Evolutionary conservation across 2,888 invertebrate species (phyloP).

Genomic region (Parnassius mnemosyne): DNA sequence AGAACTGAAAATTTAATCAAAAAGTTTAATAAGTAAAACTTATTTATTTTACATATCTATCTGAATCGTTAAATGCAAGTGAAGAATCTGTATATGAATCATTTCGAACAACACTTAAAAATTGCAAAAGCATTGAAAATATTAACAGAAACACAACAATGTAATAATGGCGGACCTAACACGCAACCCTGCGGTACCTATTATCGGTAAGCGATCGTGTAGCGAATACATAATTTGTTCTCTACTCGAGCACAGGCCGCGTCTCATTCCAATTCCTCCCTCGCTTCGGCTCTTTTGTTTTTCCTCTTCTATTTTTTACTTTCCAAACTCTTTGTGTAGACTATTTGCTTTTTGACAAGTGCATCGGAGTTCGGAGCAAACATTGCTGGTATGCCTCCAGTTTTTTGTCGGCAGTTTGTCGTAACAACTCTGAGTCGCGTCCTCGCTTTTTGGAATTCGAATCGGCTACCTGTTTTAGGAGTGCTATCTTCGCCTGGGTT

Average conservation of each 20-base stretch:
- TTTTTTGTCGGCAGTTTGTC: conserved; percentile 41
- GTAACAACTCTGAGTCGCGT: conserved; percentile 1
- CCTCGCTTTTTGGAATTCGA: conserved; percentile 31
- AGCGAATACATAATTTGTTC: conserved; percentile 67
- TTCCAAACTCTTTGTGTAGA: conserved; percentile 55
- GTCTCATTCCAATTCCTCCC: conserved; percentile 57
- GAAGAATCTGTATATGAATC: not conserved
- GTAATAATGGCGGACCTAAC: conserved; percentile 17
- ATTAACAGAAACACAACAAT: conserved; percentile 11
- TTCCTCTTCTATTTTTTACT: conserved; percentile 60
- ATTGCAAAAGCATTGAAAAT: conserved; percentile 15
- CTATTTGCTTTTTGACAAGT: conserved; percentile 75
- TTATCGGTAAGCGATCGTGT: conserved; percentile 52
- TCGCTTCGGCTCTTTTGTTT: conserved; percentile 60
- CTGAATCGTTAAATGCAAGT: not conserved
- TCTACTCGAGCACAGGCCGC: conserved; percentile 18
- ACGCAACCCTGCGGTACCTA: conserved; percentile 43
- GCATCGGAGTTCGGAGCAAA: conserved; percentile 64
- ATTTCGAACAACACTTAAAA: not conserved
- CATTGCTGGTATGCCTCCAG: conserved; percentile 50
- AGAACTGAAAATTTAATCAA: no score
- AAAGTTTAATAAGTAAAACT: no score
- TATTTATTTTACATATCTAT: no score
- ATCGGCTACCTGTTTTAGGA: conserved; percentile 33
- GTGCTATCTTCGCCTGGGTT: conserved; percentile 30